Conservation (phyloP, 1,140 invertebrate species). For the Hyles euphorbiae region DNA sequence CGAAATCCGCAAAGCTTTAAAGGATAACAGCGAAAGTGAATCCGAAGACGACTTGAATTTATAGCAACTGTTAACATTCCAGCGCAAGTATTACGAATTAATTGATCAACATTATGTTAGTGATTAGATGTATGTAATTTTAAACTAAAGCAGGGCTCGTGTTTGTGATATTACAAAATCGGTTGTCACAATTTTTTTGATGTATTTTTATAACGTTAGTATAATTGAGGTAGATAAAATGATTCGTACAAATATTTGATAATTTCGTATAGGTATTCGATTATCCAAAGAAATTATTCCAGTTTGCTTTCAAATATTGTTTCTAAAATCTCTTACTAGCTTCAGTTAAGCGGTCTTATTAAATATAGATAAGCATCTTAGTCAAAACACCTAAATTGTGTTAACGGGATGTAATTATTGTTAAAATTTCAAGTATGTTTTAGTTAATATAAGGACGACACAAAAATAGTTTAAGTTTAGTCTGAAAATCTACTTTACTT, state of each 20-base stretch:
- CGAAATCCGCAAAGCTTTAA: constrained; percentile 61
- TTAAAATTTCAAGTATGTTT: too few species aligned
- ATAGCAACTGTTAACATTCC: constrained; percentile 48
- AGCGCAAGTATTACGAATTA: constrained; percentile 47
- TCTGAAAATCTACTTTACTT: too few species aligned
- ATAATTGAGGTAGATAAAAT: constrained; percentile 4
- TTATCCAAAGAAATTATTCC: constrained; percentile 3
- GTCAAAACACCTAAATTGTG: background rate
- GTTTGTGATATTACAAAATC: constrained; percentile 40
- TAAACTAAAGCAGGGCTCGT: constrained; percentile 39
- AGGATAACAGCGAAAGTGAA: constrained; percentile 56
- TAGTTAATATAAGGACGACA: too few species aligned
- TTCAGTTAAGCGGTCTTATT: too few species aligned
- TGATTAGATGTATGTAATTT: constrained; percentile 24
- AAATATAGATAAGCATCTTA: too few species aligned
- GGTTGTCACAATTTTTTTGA: constrained; percentile 42
- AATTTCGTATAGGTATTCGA: constrained; percentile 12
- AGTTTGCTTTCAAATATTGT: too few species aligned
- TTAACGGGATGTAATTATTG: too few species aligned
- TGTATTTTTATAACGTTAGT: constrained; percentile 9
- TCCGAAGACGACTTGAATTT: constrained; percentile 60
- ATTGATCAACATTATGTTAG: constrained; percentile 31
- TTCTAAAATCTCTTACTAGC: too few species aligned
- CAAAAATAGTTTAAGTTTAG: too few species aligned
- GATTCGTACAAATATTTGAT: constrained; percentile 26